Evolutionary conservation across 2,113 vertebrate species (phyloP).

Genomic region (Chloropsis cyanopogon): DNA sequence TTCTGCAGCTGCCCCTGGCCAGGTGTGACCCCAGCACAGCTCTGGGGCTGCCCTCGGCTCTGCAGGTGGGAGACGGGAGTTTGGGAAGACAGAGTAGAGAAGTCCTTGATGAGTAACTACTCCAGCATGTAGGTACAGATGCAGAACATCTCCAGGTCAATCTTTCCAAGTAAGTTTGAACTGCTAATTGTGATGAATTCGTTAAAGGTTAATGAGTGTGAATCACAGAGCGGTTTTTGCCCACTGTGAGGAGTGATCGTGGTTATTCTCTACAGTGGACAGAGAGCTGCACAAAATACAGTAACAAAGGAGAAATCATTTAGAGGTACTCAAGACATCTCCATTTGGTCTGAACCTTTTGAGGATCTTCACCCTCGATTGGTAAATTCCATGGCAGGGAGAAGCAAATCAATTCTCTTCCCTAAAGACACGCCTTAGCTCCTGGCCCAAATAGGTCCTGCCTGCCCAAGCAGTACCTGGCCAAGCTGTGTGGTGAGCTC

Average conservation of each 20-base stretch:
- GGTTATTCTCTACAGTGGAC: not conserved
- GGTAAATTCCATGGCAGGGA: not conserved
- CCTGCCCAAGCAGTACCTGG: not conserved
- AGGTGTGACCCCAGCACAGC: not conserved
- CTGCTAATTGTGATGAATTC: not conserved
- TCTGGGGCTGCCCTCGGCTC: not conserved
- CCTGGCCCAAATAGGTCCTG: not conserved
- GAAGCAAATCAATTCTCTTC: not conserved
- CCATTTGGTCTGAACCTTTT: not conserved
- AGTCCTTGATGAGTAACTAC: not conserved
- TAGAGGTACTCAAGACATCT: not conserved
- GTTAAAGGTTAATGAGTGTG: not conserved
- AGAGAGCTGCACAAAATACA: not conserved
- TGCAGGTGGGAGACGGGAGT: not conserved
- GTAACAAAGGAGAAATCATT: not conserved
- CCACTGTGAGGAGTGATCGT: not conserved
- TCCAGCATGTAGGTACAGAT: not conserved
- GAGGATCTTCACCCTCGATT: not conserved
- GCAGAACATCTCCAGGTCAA: not conserved
- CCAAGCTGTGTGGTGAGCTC: slow-evolving; percentile 4
- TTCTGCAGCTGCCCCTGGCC: not conserved
- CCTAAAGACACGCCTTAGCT: not conserved
- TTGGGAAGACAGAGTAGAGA: not conserved
- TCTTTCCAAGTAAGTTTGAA: not conserved
- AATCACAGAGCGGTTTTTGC: not conserved